These are phyloP conservation scores for Luffia ferchaultella DNA, from an alignment of 2,888 invertebrate species.

Conservation along the genomic window DNA sequence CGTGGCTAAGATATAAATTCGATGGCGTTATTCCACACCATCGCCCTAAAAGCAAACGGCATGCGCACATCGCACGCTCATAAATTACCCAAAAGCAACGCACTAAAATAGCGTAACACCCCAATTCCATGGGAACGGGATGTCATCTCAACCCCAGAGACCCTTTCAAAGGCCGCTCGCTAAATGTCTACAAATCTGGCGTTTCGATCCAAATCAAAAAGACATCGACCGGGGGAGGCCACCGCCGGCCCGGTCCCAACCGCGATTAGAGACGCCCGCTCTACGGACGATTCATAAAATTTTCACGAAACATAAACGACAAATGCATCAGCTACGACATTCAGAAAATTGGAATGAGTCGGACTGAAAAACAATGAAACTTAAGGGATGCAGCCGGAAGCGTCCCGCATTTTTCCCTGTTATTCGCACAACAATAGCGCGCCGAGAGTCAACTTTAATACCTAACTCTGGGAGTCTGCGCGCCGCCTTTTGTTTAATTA, in stretches of 20 bases:
- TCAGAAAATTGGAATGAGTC: slow-evolving; percentile 41
- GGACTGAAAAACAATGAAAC: slow-evolving; percentile 32
- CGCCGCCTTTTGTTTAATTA: slow-evolving; percentile 53
- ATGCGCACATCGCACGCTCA: slow-evolving; percentile 41
- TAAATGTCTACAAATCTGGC: slow-evolving; percentile 57
- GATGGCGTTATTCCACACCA: slow-evolving; percentile 41
- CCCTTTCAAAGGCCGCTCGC: slow-evolving; percentile 22
- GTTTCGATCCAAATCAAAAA: slow-evolving; percentile 50
- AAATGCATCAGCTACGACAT: slow-evolving; percentile 47
- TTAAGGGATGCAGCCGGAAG: slow-evolving; percentile 38
- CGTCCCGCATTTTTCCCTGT: slow-evolving; percentile 48
- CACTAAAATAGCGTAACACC: slow-evolving; percentile 64
- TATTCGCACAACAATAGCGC: slow-evolving; percentile 44
- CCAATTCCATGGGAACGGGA: slow-evolving; percentile 54
- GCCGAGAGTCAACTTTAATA: slow-evolving; percentile 29
- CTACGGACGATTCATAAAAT: slow-evolving; percentile 54
- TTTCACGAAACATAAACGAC: slow-evolving; percentile 36
- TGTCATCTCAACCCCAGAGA: slow-evolving; percentile 26
- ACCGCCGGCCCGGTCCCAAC: slow-evolving; percentile 30
- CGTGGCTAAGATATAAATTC: slow-evolving; percentile 36
- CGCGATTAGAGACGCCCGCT: slow-evolving; percentile 51
- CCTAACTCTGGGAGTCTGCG: slow-evolving; percentile 33
- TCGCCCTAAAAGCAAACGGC: slow-evolving; percentile 48
- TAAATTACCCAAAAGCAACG: slow-evolving; percentile 56
- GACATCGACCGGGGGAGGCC: slow-evolving; percentile 35